Base-by-base conservation (phyloP, 2,888 invertebrate species). In the Leucozona laternaria region DNA sequence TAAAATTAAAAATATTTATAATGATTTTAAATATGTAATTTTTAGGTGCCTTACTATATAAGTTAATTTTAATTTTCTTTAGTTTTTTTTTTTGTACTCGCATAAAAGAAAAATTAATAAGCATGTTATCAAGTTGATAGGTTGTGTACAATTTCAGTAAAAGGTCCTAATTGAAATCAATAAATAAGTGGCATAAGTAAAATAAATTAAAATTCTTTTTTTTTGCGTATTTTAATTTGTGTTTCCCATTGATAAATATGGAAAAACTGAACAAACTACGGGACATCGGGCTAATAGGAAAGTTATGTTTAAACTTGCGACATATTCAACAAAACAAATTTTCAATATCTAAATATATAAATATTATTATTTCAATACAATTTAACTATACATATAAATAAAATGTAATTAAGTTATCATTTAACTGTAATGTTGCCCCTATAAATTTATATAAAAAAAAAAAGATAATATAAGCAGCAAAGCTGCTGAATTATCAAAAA, bases 401-500 rank as follows among this genome's bases (percentile, higher is more conserved):
- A 48, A 20, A 45, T 17, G 17, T 28, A 7, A 37, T 37, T 22
- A 22, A 50, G 10, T 34, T 50, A 6, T 22, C 4, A 15, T 31
- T 37, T 22, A 50, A 22, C 20, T 34, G 34, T 15, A 53, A 50
- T 37, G 22, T 68, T 68, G 34, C 34, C 53, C 50, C 34, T 34
- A 62, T 40, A 25, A 15, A 28, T 4, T 0, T 48, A 20, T 45
- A 37, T 22, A 45, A 22, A 15, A 8, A 10, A 34, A 34, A 13
- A 20, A 50, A 37, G 10, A 50, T 50, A 22, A 50, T 15, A 22
- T 22, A 50, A n/a, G 6, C 53, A 68, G 68, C 68, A 53, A 17
- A 68, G 68, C 68, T 68, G 68, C 22, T 68, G 22, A 68, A 0
- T 53, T 68, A 53, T 53, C 22, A 15, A 17, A 0, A 43, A 5